A percentile compares a stretch with the other conserved stretches of the same genome.
Conservation (phyloP, 2,888 invertebrate species). For the Deilephila elpenor region DNA sequence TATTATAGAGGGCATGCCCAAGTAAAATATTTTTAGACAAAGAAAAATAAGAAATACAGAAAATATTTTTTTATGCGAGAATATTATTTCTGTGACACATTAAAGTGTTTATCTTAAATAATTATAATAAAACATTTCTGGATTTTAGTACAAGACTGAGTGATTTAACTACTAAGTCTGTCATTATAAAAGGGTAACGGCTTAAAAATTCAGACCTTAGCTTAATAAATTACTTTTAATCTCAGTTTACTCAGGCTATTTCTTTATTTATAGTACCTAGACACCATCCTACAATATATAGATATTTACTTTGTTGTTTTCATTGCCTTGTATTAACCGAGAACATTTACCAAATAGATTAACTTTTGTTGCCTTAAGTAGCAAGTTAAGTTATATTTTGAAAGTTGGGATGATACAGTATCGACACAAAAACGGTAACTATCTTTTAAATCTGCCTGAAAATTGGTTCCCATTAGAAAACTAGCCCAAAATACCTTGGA, state of each 20-base stretch:
- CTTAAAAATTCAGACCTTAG: background rate
- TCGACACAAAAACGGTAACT: too few relatives aligned
- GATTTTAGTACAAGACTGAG: background rate
- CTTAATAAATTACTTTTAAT: conserved; percentile 19
- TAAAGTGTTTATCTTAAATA: too few relatives aligned
- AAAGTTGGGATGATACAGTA: too few relatives aligned
- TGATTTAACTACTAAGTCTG: background rate
- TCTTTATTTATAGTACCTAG: background rate
- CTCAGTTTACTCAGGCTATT: background rate
- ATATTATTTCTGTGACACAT: too few relatives aligned
- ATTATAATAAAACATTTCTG: background rate
- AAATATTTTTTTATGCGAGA: too few relatives aligned
- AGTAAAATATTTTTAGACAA: too few relatives aligned
- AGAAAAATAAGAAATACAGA: too few relatives aligned
- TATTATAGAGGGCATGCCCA: too few relatives aligned
- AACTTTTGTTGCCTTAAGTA: background rate
- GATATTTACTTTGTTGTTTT: background rate
- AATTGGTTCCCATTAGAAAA: too few relatives aligned
- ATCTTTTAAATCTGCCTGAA: too few relatives aligned
- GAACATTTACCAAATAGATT: background rate
- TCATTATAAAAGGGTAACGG: conserved; percentile 2
- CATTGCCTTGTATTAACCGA: background rate
- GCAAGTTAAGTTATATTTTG: too few relatives aligned
- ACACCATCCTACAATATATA: background rate
- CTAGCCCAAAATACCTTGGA: too few relatives aligned